Percentiles rank a stretch among this genome's conserved stretches.
Evolutionary conservation across 2,113 vertebrate species (phyloP).

Genomic region (Amblyornis subalaris): DNA sequence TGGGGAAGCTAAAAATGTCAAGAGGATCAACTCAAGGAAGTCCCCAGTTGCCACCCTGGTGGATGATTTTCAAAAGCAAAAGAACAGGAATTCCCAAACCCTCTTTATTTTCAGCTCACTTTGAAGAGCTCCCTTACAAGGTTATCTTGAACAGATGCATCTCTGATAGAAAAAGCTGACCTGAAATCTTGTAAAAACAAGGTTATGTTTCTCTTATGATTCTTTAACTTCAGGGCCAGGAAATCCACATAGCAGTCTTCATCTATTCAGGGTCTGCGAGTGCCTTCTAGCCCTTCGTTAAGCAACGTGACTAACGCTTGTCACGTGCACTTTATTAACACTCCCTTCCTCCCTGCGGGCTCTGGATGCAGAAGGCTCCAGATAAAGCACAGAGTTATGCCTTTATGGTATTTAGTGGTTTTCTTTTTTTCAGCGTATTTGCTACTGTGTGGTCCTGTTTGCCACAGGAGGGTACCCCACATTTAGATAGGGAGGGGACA

Average conservation of each 20-base stretch:
- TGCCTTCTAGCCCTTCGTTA: neutral
- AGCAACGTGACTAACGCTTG: neutral
- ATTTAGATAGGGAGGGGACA: neutral
- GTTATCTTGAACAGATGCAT: neutral
- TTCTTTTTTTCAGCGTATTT: neutral
- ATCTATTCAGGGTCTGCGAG: neutral
- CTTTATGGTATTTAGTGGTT: neutral
- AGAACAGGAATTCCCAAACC: neutral
- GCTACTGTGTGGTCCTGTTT: neutral
- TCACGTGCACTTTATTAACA: neutral
- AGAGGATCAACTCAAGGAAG: neutral
- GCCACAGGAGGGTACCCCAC: neutral
- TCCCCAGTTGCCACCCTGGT: neutral
- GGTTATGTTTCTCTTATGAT: neutral
- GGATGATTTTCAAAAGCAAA: neutral
- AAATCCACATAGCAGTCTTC: neutral
- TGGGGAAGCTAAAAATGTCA: neutral
- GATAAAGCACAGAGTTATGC: neutral
- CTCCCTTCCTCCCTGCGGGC: neutral
- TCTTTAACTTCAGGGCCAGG: constrained; percentile 19
- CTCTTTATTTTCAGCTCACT: neutral
- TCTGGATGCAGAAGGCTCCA: neutral
- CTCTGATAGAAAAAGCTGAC: constrained; percentile 4
- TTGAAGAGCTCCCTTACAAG: neutral
- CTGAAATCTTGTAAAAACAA: constrained; percentile 12